Evolutionary conservation across 2,888 invertebrate genomes (phyloP).

Genomic region (Xestia ashworthii): DNA sequence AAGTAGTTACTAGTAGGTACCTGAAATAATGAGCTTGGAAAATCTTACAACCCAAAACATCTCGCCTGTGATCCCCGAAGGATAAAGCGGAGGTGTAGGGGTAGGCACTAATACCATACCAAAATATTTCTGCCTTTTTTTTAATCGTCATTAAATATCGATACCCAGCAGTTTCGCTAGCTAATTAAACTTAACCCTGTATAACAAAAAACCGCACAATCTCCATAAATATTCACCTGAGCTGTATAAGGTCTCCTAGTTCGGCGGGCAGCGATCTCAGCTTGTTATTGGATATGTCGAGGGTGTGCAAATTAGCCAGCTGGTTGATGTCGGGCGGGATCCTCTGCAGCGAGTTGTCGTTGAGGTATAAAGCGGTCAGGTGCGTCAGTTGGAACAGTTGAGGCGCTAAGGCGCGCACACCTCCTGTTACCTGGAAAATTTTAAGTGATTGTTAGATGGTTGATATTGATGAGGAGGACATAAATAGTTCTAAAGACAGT

Average conservation of each 20-base stretch:
- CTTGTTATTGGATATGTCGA: constrained; percentile 99
- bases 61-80: neutral
- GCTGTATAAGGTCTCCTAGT: constrained; percentile 98
- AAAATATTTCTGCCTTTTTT: neutral
- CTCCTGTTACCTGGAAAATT: constrained; percentile 94
- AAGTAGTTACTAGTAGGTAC: neutral
- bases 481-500: neutral
- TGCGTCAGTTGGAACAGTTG: constrained; percentile 97
- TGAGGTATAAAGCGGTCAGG: constrained; percentile 98
- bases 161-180: neutral
- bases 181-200: neutral
- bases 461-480: neutral
- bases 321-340: constrained; percentile 97
- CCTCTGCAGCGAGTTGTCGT: constrained; percentile 98
- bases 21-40: neutral
- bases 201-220: neutral
- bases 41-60: neutral
- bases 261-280: constrained; percentile 98
- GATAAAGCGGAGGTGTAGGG: neutral
- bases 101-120: neutral
- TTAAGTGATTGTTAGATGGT: constrained; percentile 13
- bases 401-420: constrained; percentile 98
- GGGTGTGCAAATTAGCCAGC: constrained; percentile 95
- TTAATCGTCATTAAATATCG: neutral
- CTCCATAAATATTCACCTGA: constrained; percentile 91